A percentile compares a stretch with the other conserved stretches of the same genome.
Evolutionary conservation across 2,113 vertebrate species (phyloP).

Genomic region (Nestor notabilis): DNA sequence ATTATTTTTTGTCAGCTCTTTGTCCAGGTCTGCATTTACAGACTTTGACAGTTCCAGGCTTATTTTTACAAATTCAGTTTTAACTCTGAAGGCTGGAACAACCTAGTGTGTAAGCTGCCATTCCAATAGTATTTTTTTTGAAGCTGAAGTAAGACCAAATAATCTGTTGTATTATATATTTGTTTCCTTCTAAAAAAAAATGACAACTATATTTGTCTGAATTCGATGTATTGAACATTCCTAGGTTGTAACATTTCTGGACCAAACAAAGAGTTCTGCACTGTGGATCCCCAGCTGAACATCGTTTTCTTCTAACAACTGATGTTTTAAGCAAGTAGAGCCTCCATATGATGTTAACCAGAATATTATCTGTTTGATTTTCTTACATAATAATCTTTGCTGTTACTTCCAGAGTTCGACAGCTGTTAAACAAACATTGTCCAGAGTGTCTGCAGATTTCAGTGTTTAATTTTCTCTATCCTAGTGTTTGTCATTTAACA

Average conservation of each 20-base stretch:
- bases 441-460: constrained; percentile 36
- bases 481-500: constrained; percentile 48
- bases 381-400: constrained; percentile 60
- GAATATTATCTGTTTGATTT: constrained; percentile 72
- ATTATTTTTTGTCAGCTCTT: neutral
- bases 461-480: constrained; percentile 28
- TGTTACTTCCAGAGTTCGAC: constrained; percentile 60
- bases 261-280: constrained; percentile 17
- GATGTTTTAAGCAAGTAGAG: constrained; percentile 28
- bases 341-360: constrained; percentile 49
- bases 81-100: constrained; percentile 11
- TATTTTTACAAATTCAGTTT: neutral
- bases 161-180: neutral
- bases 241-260: neutral
- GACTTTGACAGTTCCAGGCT: neutral
- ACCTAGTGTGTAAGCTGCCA: neutral
- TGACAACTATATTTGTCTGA: neutral
- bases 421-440: constrained; percentile 67
- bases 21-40: neutral
- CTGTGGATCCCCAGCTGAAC: neutral
- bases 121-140: neutral
- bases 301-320: constrained; percentile 12
- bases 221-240: constrained; percentile 29
- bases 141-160: neutral
- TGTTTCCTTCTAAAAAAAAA: constrained; percentile 5